phyloP scores from a whole-genome alignment of 2,888 invertebrate species.

The Micoletzkya japonica region DNA sequence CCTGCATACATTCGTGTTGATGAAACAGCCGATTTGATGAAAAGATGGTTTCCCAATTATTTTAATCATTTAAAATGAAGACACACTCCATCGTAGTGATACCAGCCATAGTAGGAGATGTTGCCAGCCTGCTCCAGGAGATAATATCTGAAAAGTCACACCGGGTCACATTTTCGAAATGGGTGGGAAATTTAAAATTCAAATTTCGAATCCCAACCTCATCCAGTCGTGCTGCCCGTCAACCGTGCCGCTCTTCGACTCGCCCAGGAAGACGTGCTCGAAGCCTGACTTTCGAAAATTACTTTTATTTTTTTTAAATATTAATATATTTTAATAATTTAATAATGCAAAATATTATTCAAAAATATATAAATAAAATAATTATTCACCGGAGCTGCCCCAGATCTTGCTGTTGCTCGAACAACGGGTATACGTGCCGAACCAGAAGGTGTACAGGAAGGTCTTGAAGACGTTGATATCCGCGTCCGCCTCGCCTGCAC shows the following conservation, averaged over 20 bases:
- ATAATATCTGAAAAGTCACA: slow-evolving; percentile 41
- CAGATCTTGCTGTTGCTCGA: slow-evolving; percentile 37
- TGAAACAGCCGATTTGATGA: too few relatives aligned
- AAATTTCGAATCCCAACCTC: not conserved
- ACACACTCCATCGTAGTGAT: slow-evolving; percentile 45
- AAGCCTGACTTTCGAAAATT: slow-evolving; percentile 41
- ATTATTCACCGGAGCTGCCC: slow-evolving; percentile 48
- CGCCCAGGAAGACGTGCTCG: slow-evolving; percentile 63
- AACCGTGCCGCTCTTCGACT: slow-evolving; percentile 44
- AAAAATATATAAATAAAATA: not conserved
- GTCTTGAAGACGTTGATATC: slow-evolving; percentile 44
- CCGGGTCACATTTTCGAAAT: too few relatives aligned
- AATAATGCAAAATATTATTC: not conserved
- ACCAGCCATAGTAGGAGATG: slow-evolving; percentile 61
- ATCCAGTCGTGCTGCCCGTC: slow-evolving; percentile 60
- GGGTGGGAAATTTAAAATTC: not conserved
- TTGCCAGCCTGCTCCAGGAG: slow-evolving; percentile 54
- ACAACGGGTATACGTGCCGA: slow-evolving; percentile 59
- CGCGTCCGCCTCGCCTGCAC: slow-evolving; percentile 33
- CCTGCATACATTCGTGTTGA: too few relatives aligned
- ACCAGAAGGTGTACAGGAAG: slow-evolving; percentile 56
- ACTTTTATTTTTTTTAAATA: not conserved
- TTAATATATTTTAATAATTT: not conserved
- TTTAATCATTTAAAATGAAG: too few relatives aligned
- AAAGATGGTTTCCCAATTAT: too few relatives aligned